Evolutionary conservation across 1,140 invertebrate species (phyloP), one percentile per base, ranked within the genome.

Genomic region (Drosophila azteca): DNA sequence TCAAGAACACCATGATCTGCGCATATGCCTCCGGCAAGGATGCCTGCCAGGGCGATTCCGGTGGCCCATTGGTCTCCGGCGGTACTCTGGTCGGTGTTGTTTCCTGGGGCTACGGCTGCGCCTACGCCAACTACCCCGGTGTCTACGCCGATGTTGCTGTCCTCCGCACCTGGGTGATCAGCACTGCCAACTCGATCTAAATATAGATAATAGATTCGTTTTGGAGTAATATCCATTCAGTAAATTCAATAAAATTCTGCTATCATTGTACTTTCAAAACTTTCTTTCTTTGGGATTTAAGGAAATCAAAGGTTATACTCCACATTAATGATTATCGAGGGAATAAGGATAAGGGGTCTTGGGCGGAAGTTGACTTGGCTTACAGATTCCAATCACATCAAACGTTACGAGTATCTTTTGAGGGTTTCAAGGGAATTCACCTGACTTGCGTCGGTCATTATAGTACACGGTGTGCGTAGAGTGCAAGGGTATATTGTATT

Each of bases 61-160:
- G 93, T 50, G 92, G 93, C 24, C 92, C 93, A 49, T 81, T 93
- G 61, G 78, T 92, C 6, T 66, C 69, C n/a, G 65, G 88, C 24
- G 76, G 87, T 13, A 53, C 48, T 0, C 67, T 93, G 15, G 82
- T 91, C 26, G 95, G 95, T 58, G 89, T 95, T 24, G 93, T 94
- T 0, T 95, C 94, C 31, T 95, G 94, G 93, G 95, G 95, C 17
- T 88, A 92, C 60, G 93, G 93, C 0, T 95, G 95, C 66, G 94
- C 92, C 0, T 67, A 91, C 7, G 72, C 92, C 1, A 90, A 91
- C 13, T 92, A 91, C 63, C 94, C 94, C 3, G 94, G 94, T 20
- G 93, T 95, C 15, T 95, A 95, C 79, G 93, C 94, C 8, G 89
- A 92, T 52, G 93, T 95, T 15, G 62, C 75, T 49, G 61, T 15